phyloP scores from a whole-genome alignment of 2,888 invertebrate genomes.

The Papilio protenor region DNA sequence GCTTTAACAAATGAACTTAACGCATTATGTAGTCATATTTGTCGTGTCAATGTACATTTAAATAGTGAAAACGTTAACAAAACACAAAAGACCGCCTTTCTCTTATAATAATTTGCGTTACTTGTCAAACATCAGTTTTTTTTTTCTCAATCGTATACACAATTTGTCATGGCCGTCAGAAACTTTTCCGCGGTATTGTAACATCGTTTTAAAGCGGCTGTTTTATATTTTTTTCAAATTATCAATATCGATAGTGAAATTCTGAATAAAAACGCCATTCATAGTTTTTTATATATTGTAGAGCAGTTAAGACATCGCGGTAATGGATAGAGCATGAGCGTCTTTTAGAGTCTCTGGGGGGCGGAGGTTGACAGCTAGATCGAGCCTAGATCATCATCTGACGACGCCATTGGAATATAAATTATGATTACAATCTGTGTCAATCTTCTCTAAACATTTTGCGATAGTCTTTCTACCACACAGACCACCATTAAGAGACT shows the following conservation, averaged over 20 bases:
- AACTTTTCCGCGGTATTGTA: conserved; percentile 21
- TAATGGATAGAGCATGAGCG: background rate
- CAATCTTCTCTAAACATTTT: background rate
- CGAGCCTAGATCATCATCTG: no score
- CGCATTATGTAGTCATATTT: conserved; percentile 53
- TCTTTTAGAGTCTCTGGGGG: background rate
- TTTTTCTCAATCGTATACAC: conserved; percentile 14
- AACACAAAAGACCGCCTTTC: conserved; percentile 43
- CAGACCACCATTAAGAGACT: no score
- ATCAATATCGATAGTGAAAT: conserved; percentile 21
- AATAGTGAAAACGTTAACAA: conserved; percentile 54
- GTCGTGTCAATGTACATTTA: conserved; percentile 55
- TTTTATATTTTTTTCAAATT: conserved; percentile 13
- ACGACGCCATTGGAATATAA: no score
- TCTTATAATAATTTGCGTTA: conserved; percentile 37
- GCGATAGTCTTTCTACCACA: background rate
- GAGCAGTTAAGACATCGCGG: background rate
- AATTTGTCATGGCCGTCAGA: conserved; percentile 8
- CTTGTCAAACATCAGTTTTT: conserved; percentile 19
- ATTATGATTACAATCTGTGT: background rate
- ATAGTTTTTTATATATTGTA: background rate
- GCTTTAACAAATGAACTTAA: background rate
- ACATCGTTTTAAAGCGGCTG: conserved; percentile 2
- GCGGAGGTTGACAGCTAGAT: no score
- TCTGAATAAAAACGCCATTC: conserved; percentile 3